These are phyloP conservation scores for Meda fulgida DNA, from an alignment of 2,797 vertebrate genomes.

Conservation along the genomic window DNA sequence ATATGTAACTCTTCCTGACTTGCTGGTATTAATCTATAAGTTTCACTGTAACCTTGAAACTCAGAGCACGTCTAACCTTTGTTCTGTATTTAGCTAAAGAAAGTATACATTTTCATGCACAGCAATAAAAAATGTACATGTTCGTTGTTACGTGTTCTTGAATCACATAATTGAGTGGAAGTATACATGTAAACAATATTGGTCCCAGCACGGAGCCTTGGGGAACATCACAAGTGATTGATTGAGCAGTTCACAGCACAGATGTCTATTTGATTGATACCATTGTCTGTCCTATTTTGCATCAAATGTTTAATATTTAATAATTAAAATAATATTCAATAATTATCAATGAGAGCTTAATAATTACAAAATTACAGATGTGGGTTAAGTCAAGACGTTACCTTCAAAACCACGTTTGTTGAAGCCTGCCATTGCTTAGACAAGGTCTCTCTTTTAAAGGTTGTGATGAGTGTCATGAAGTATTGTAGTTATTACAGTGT, in stretches of 20 bases:
- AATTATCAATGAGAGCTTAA: constrained; percentile 16
- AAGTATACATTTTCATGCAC: not conserved
- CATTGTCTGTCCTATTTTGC: not conserved
- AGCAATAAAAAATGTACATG: not conserved
- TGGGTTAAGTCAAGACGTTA: constrained; percentile 56
- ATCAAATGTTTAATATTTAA: constrained; percentile 32
- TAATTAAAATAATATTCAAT: not conserved
- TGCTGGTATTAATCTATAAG: not conserved
- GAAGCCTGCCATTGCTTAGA: constrained; percentile 68
- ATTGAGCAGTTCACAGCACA: not conserved
- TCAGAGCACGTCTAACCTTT: not conserved
- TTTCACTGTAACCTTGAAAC: not conserved
- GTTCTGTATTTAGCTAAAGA: not conserved
- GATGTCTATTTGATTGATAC: not conserved
- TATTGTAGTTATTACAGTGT: constrained; percentile 41
- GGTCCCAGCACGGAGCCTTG: not conserved
- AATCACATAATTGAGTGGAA: not conserved
- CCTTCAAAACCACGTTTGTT: constrained; percentile 57
- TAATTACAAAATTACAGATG: constrained; percentile 49
- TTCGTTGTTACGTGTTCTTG: not conserved
- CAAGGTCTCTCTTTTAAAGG: constrained; percentile 64
- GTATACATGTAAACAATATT: not conserved
- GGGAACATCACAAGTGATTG: not conserved
- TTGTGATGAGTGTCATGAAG: constrained; percentile 60
- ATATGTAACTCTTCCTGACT: not conserved